Evolutionary conservation across 2,113 vertebrate species (phyloP).

Genomic region (Callocephalon fimbriatum): DNA sequence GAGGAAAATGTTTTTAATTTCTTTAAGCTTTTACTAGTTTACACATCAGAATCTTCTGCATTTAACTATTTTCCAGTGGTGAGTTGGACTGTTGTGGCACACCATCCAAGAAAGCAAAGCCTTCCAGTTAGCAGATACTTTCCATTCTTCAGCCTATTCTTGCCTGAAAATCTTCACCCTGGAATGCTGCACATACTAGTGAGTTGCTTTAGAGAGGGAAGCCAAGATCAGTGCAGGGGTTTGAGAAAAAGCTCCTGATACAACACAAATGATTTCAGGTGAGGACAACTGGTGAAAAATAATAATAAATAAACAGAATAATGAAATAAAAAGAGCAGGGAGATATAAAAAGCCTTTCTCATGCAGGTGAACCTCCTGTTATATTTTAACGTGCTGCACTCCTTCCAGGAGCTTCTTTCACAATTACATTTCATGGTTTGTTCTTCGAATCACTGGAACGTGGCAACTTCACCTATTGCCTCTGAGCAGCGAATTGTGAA

Average conservation of each 20-base stretch:
- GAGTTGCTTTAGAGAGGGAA: neutral
- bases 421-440: neutral
- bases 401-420: constrained; percentile 21
- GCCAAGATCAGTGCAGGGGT: neutral
- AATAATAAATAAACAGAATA: neutral
- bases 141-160: constrained; percentile 3
- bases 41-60: constrained; percentile 26
- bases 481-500: constrained; percentile 50
- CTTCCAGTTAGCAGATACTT: neutral
- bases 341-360: neutral
- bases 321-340: neutral
- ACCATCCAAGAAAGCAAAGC: constrained; percentile 6
- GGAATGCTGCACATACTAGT: neutral
- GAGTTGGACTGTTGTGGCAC: neutral
- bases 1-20: constrained; percentile 34
- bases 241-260: neutral
- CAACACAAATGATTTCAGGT: neutral
- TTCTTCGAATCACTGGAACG: constrained; percentile 31
- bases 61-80: constrained; percentile 32
- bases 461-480: constrained; percentile 52
- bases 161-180: neutral
- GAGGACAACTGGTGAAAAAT: neutral
- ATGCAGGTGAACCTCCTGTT: neutral
- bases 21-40: constrained; percentile 44
- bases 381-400: neutral